A percentile compares a stretch with the other conserved stretches of the same genome.
These are phyloP conservation scores for Heliconius ismenius DNA, from an alignment of 2,888 invertebrate species.

Conservation along the genomic window DNA sequence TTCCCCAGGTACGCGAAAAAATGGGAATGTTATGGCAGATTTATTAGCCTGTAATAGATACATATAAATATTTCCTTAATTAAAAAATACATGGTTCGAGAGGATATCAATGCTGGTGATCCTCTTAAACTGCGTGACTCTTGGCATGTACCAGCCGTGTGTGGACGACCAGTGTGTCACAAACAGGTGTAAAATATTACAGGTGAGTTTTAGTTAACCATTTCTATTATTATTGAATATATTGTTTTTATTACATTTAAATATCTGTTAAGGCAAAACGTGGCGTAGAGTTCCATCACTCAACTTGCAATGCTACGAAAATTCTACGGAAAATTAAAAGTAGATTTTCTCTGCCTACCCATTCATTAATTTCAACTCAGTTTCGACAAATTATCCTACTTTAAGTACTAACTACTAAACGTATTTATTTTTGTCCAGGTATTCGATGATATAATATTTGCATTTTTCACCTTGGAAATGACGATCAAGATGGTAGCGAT, in stretches of 20 bases:
- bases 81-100: conserved; percentile 95
- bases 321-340: too few relatives aligned
- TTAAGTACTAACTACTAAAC: background rate
- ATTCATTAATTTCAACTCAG: too few relatives aligned
- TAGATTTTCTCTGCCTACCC: background rate
- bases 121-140: conserved; percentile 97
- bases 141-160: conserved; percentile 99
- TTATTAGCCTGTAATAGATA: background rate
- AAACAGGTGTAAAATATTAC: conserved; percentile 92
- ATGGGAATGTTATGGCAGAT: background rate
- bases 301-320: too few relatives aligned
- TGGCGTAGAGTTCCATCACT: too few relatives aligned
- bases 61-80: conserved; percentile 45
- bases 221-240: too few relatives aligned
- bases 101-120: conserved; percentile 99
- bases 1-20: too few relatives aligned
- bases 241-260: too few relatives aligned
- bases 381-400: too few relatives aligned
- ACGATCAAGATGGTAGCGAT: conserved; percentile 99
- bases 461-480: conserved; percentile 99
- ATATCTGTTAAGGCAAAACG: too few relatives aligned
- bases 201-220: conserved; percentile 76
- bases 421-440: conserved; percentile 81
- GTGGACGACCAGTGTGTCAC: conserved; percentile 95
- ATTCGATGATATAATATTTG: conserved; percentile 99